Evolutionary conservation across 2,888 invertebrate genomes (phyloP).

Genomic region (Megastigmus dorsalis): DNA sequence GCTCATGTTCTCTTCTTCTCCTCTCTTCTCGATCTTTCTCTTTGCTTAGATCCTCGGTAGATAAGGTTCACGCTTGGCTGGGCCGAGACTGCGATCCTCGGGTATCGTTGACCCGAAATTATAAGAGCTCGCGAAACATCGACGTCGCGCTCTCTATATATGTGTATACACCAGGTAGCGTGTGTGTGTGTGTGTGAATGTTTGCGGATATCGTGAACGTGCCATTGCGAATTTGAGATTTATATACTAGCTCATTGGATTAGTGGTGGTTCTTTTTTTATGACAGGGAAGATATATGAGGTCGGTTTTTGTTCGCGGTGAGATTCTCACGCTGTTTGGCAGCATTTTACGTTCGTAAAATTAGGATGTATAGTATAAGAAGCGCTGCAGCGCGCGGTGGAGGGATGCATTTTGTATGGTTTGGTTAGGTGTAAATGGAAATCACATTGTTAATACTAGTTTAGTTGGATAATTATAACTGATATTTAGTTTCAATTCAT

Average conservation of each 20-base stretch:
- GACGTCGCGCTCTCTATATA: neutral
- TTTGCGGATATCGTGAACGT: neutral
- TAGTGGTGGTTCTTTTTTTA: neutral
- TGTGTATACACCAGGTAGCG: neutral
- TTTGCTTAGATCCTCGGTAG: slow-evolving; percentile 17
- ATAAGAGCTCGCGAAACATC: neutral
- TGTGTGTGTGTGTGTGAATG: neutral
- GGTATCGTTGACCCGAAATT: slow-evolving; percentile 39
- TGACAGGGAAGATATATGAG: neutral
- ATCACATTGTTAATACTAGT: no score
- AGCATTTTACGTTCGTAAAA: neutral
- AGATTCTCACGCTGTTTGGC: neutral
- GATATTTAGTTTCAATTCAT: no score
- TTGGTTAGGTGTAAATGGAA: no score
- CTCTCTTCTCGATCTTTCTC: slow-evolving; percentile 7
- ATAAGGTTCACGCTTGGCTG: slow-evolving; percentile 46
- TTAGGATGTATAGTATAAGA: no score
- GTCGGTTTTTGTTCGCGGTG: neutral
- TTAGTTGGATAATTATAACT: no score
- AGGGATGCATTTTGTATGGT: no score
- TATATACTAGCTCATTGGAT: neutral
- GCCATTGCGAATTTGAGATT: neutral
- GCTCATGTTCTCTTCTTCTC: neutral
- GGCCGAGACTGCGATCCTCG: neutral
- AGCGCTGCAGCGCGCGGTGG: neutral